Percentiles rank a stretch among this genome's conserved stretches.
Conservation (phyloP, 2,888 invertebrate genomes). For the Mylabris sibirica region DNA sequence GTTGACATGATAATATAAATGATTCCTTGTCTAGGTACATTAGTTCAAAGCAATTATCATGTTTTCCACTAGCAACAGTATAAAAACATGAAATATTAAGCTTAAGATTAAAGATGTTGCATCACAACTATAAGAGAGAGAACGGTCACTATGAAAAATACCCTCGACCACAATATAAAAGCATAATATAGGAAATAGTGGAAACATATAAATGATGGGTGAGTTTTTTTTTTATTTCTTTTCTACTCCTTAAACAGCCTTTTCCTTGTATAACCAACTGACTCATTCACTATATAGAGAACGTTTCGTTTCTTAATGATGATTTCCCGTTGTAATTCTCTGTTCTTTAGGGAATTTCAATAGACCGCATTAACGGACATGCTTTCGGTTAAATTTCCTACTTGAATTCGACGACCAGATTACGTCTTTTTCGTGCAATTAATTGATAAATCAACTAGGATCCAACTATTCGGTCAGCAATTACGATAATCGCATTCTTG, state of each 20-base stretch:
- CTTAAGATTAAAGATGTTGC: conserved; percentile 58
- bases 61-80: conserved; percentile 53
- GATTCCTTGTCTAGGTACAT: conserved; percentile 48
- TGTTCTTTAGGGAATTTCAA: conserved; percentile 29
- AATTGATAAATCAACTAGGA: not conserved
- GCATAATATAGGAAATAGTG: conserved; percentile 53
- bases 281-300: conserved; percentile 33
- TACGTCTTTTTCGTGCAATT: not conserved
- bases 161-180: conserved; percentile 53
- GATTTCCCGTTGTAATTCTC: conserved; percentile 32
- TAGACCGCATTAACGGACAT: conserved; percentile 17
- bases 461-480: not conserved
- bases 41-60: conserved; percentile 57
- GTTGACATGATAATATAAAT: conserved; percentile 47
- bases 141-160: conserved; percentile 55
- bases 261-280: conserved; percentile 48
- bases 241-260: conserved; percentile 48
- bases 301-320: conserved; percentile 33
- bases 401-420: not conserved
- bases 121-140: conserved; percentile 44
- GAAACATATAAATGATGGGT: conserved; percentile 51
- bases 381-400: not conserved
- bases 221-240: conserved; percentile 38
- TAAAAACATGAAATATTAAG: conserved; percentile 59
- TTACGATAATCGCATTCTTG: not conserved